Evolutionary conservation across 1,140 invertebrate genomes (phyloP), one percentile per base, ranked within the genome.

Genomic region (Episyrphus balteatus): DNA sequence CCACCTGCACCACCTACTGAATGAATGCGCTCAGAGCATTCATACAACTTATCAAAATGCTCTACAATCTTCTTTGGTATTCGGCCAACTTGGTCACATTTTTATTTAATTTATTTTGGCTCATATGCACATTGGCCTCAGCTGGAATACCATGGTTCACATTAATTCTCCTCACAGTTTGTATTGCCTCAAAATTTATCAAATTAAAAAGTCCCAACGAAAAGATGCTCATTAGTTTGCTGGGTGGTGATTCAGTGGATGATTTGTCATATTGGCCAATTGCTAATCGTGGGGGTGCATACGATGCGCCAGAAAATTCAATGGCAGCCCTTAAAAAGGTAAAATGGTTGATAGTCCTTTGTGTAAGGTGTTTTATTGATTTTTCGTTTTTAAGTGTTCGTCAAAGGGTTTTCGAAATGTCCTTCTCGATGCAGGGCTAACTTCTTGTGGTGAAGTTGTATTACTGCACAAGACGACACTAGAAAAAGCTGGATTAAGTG

Each of bases 231-330:
- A 55, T 62, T 0, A 62, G 56, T 31, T 33, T 66, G 17, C 41
- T 55, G 55, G 13, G 56, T 46, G 47, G 43, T 40, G 42, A 47
- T 26, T 49, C 53, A 7, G 53, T 55, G 19, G 57, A 61, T 38
- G 62, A 67, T 32, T 49, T 59, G 47, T 54, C 60, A 26, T 63
- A 60, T 36, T 68, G 62, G 65, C 58, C 65, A 18, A 64, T 68
- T 15, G 65, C 62, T 12, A 58, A 61, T 44, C 58, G 59, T 19
- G 66, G 59, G 31, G 62, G 58, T 48, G 56, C 55, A 30, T 68
- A 64, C 50, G 66, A 68, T 54, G 66, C 61, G 18, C 66, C 66
- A 8, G 66, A 68, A 48, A 68, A 68, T 46, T 62, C 66, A 1
- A 56, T 54, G 48, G 61, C 62, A 40, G 65, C 62, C 44, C 52